These are phyloP conservation scores for Falco concolor DNA, from an alignment of 2,797 vertebrate species.

Conservation along the genomic window DNA sequence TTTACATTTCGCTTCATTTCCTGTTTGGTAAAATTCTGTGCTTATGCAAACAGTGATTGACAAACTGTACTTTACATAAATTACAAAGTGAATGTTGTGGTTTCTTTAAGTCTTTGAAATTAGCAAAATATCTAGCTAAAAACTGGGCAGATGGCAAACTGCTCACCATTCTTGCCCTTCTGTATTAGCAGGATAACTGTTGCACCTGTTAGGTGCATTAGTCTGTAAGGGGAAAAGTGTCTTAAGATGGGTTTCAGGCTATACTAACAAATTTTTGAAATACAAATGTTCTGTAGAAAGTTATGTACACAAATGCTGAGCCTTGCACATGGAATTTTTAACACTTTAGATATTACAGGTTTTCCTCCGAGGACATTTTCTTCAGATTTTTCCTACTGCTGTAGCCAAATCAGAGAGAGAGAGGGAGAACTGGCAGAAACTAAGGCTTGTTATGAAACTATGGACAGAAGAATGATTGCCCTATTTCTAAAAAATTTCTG, in stretches of 20 bases:
- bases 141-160: neutral
- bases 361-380: neutral
- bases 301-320: neutral
- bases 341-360: neutral
- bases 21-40: conserved; percentile 17
- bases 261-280: neutral
- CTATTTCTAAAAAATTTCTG: neutral
- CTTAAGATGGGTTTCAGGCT: neutral
- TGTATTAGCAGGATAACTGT: neutral
- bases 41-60: conserved; percentile 10
- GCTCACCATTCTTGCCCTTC: neutral
- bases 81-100: neutral
- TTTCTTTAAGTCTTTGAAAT: neutral
- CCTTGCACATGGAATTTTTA: neutral
- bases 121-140: neutral
- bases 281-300: neutral
- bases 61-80: neutral
- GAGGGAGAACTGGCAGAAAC: neutral
- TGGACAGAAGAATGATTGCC: neutral
- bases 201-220: neutral
- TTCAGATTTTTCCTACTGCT: neutral
- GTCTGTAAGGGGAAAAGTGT: neutral
- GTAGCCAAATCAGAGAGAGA: neutral
- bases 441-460: neutral
- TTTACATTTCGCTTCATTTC: conserved; percentile 40